Conservation (phyloP, 2,797 vertebrate species). For the Halcyon badia region DNA sequence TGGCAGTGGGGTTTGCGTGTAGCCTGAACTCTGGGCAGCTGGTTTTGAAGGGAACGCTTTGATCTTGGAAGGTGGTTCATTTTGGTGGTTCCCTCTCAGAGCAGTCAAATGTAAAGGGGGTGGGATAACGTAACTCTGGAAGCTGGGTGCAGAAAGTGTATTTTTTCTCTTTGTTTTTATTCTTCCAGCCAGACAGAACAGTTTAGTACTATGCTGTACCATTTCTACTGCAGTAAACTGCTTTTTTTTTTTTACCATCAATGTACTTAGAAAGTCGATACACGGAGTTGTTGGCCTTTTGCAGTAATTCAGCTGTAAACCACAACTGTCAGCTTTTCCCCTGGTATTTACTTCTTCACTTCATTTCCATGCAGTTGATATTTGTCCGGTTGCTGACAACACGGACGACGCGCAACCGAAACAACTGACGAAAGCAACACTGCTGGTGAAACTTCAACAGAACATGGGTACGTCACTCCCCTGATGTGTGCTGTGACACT, state of each 20-base stretch:
- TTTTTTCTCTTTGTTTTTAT: neutral
- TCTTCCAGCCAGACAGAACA: neutral
- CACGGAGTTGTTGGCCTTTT: neutral
- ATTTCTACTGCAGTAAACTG: neutral
- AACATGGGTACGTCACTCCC: slow-evolving; percentile 79
- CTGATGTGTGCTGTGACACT: neutral
- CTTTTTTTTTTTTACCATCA: neutral
- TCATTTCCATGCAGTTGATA: slow-evolving; percentile 66
- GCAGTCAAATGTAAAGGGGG: neutral
- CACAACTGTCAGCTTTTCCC: neutral
- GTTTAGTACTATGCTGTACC: neutral
- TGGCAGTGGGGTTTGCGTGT: neutral
- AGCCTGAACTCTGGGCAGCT: neutral
- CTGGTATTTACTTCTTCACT: neutral
- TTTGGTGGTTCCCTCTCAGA: neutral
- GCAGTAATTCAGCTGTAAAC: neutral
- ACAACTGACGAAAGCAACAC: slow-evolving; percentile 61
- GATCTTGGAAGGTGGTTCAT: neutral
- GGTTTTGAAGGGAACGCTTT: neutral
- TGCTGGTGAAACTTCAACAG: slow-evolving; percentile 77
- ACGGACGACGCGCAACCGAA: slow-evolving; percentile 36
- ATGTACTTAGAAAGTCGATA: neutral
- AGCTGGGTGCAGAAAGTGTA: neutral
- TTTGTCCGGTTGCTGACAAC: slow-evolving; percentile 57
- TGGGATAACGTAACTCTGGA: neutral